Conservation (phyloP, 2,797 vertebrate genomes). For the Megalops cyprinoides region DNA sequence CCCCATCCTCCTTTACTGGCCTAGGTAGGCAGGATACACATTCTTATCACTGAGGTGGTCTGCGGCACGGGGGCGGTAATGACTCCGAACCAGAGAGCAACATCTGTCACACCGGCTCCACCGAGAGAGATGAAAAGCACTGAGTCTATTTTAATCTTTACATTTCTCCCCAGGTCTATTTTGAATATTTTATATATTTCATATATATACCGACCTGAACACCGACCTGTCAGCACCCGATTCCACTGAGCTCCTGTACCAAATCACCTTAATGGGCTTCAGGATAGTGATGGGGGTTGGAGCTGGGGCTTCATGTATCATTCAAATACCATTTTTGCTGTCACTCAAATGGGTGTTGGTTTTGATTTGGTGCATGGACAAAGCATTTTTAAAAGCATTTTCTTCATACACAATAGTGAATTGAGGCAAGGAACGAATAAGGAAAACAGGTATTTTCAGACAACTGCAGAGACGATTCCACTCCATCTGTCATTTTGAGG, state of each 20-base stretch:
- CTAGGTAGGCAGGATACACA: constrained; percentile 35
- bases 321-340: constrained; percentile 55
- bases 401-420: background rate
- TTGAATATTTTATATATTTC: no score
- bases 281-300: constrained; percentile 35
- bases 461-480: background rate
- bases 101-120: background rate
- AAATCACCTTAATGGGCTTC: constrained; percentile 79
- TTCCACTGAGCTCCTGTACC: constrained; percentile 71
- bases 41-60: constrained; percentile 37
- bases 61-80: constrained; percentile 41
- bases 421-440: no score
- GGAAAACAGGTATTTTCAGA: background rate
- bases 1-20: constrained; percentile 23
- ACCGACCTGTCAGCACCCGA: constrained; percentile 71
- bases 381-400: background rate
- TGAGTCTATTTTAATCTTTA: constrained; percentile 30
- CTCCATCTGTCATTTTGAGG: background rate
- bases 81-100: constrained; percentile 33
- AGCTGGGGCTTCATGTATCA: constrained; percentile 79
- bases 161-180: constrained; percentile 46
- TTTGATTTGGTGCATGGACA: background rate
- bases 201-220: constrained; percentile 49
- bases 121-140: background rate
- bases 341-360: background rate